A percentile compares a stretch with the other conserved stretches of the same genome.
Conservation (phyloP, 1,140 invertebrate genomes). For the Heliothis virescens region DNA sequence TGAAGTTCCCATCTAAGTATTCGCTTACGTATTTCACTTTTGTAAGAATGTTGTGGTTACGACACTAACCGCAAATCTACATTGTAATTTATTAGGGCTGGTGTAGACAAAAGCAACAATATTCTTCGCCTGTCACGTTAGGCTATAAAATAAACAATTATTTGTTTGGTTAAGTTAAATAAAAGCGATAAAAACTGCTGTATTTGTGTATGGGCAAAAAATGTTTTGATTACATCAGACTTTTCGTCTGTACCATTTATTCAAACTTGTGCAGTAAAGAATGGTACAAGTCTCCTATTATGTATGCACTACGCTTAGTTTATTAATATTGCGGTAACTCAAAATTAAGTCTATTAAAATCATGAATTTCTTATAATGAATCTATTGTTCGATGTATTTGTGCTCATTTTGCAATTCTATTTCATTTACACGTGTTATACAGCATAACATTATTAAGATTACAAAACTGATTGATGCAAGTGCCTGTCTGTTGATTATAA, state of each 20-base stretch:
- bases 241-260: no score
- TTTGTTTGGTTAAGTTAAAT: no score
- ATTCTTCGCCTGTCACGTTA: neutral
- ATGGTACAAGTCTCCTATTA: no score
- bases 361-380: neutral
- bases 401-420: neutral
- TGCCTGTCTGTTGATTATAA: neutral
- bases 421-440: neutral
- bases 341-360: neutral
- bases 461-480: slow-evolving; percentile 8
- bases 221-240: no score
- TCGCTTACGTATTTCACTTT: slow-evolving; percentile 7
- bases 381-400: neutral
- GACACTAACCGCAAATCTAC: slow-evolving; percentile 1
- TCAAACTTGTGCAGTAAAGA: no score
- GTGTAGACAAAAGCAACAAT: neutral
- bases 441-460: neutral
- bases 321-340: no score
- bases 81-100: slow-evolving; percentile 6
- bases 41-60: slow-evolving; percentile 3
- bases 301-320: no score
- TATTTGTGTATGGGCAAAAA: no score
- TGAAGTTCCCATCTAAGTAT: neutral
- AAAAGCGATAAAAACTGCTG: neutral
- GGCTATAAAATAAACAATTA: neutral